Conservation (phyloP, 2,797 vertebrate genomes). For the Antennarius maculatus region DNA sequence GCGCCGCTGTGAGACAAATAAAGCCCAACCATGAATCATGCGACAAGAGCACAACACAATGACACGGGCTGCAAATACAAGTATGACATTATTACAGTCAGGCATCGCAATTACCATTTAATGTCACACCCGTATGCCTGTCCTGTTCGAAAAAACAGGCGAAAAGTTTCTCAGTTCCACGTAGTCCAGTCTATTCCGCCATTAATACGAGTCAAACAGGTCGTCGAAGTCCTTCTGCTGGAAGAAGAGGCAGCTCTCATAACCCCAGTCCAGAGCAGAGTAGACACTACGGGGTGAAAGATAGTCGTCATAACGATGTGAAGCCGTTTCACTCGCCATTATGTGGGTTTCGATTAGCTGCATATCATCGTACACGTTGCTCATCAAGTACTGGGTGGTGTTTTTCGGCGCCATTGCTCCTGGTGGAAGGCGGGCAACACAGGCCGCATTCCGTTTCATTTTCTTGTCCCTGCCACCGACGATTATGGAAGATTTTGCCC, state of each 20-base stretch:
- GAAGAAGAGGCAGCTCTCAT: constrained; percentile 67
- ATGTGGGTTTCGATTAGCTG: fast-evolving
- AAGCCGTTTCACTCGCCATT: fast-evolving
- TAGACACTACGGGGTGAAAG: constrained; percentile 24
- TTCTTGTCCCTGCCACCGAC: fast-evolving
- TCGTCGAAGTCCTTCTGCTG: constrained; percentile 79
- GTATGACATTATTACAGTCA: neutral
- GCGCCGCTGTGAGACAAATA: constrained; percentile 83
- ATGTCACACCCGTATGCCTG: constrained; percentile 65
- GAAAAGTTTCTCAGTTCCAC: constrained; percentile 15
- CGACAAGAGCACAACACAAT: constrained; percentile 13
- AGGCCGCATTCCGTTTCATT: neutral
- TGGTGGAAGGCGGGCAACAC: fast-evolving
- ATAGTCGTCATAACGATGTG: constrained; percentile 4
- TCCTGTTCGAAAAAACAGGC: constrained; percentile 11
- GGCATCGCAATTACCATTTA: constrained; percentile 16
- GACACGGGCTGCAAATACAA: constrained; percentile 19
- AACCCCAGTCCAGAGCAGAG: constrained; percentile 26
- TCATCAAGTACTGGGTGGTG: constrained; percentile 85
- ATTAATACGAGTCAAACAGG: constrained; percentile 33
- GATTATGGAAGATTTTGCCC: neutral
- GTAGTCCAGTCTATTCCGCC: constrained; percentile 37
- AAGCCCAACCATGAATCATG: constrained; percentile 81
- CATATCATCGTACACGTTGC: constrained; percentile 69
- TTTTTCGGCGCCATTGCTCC: constrained; percentile 81